These are phyloP conservation scores for Eurytoma californica DNA, from an alignment of 2,888 invertebrate genomes.

Conservation along the genomic window DNA sequence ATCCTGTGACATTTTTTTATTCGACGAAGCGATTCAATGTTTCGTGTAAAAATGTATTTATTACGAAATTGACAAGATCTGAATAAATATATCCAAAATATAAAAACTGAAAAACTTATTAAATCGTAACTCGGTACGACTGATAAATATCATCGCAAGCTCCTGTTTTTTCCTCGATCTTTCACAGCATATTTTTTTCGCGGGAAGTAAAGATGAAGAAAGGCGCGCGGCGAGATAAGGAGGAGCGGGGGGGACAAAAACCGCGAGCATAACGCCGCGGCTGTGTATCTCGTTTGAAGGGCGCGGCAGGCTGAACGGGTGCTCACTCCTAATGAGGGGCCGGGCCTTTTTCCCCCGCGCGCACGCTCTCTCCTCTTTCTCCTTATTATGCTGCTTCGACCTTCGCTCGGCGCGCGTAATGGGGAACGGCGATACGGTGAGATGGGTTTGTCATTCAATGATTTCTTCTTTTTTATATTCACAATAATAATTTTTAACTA, in stretches of 20 bases:
- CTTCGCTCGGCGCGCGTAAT: slow-evolving; percentile 1
- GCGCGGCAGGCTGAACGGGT: slow-evolving; percentile 9
- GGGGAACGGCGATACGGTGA: slow-evolving; percentile 3
- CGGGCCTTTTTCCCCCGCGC: slow-evolving; percentile 36
- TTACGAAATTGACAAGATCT: too few relatives aligned
- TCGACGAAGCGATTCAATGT: too few relatives aligned
- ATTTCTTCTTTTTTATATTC: background rate
- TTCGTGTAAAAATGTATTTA: too few relatives aligned
- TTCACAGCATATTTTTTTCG: background rate
- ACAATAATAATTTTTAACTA: too few relatives aligned
- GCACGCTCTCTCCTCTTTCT: background rate
- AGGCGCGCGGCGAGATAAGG: background rate
- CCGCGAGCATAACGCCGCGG: slow-evolving; percentile 23
- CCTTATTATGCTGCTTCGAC: background rate
- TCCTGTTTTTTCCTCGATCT: background rate
- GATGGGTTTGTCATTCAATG: slow-evolving; percentile 4
- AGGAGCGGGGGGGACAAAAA: slow-evolving; percentile 17
- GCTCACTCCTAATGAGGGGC: slow-evolving; percentile 47
- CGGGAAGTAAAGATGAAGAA: background rate
- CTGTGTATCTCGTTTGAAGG: slow-evolving; percentile 34
- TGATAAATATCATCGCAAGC: too few relatives aligned
- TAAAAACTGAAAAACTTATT: too few relatives aligned
- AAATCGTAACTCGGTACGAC: too few relatives aligned
- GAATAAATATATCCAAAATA: too few relatives aligned
- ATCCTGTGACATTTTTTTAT: too few relatives aligned